Base-by-base conservation (phyloP, 2,113 vertebrate genomes). In the Mungos mungo region DNA sequence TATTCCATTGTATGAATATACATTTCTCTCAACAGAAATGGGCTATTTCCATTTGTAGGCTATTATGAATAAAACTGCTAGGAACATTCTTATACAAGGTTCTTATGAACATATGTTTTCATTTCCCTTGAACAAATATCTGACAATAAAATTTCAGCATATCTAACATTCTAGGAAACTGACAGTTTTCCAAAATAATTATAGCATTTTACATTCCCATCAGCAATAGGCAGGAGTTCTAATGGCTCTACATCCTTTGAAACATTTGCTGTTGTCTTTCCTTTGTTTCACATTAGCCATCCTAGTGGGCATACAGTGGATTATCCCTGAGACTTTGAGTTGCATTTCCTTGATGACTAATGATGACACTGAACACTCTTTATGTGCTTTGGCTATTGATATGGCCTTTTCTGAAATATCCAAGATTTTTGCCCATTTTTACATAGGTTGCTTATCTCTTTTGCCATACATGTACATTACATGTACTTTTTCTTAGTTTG, bases 71-170 rank as follows among this genome's bases (percentile, higher is more conserved):
- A 93, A 80, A 86, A 52, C 5, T 88, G 23, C 50, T 91, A 76
- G 63, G 74, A 85, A 74, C 50, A 95, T 50, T 79, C 87, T 76
- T 88, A 41, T n/a, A 65, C 23, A 68, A 47, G 41, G 5, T 31
- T 50, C 85, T 35, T 41, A 31, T 87, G 72, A 19, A 85, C 60
- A 79, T 65, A 27, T 52, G 8, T 77, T 82, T 86, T 89, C 47
- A 88, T 93, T 96, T 93, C 77, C 96, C 68, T 84, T 96, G 41
- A 77, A 84, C 57, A 89, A 95, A 68, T 74, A 93, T 47, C 54
- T 71, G 74, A 95, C 52, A 94, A 92, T 90, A 96, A 95, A 95
- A 85, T 2, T 91, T 45, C 21, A 88, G 35, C 71, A 63, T 74
- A 15, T 79, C 83, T 88, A 93, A 88, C 31, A 72, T 68, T 92